These are phyloP conservation scores for Mamestra configurata DNA, from an alignment of 1,140 invertebrate genomes.

Conservation along the genomic window DNA sequence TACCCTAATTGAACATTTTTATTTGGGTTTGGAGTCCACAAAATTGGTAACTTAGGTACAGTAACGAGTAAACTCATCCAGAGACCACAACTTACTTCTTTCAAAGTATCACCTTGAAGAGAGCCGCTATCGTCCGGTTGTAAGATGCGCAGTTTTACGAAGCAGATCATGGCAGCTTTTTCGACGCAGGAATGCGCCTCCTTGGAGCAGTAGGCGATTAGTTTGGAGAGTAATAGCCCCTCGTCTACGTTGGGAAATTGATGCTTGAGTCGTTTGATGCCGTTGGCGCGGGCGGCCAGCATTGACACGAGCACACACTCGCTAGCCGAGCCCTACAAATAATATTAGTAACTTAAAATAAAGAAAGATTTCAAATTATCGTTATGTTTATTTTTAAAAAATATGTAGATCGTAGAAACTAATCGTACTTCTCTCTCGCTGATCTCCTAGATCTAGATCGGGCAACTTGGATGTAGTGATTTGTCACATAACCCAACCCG, in stretches of 20 bases:
- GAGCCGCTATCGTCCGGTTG: conserved; percentile 98
- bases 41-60: no score
- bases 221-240: conserved; percentile 96
- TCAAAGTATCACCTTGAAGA: conserved; percentile 95
- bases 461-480: no score
- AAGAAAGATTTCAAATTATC: no score
- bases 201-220: conserved; percentile 98
- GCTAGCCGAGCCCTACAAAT: conserved; percentile 96
- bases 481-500: no score
- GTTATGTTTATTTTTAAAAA: no score
- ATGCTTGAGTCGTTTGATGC: conserved; percentile 96
- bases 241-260: conserved; percentile 97
- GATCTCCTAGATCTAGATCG: no score
- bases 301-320: conserved; percentile 99
- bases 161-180: conserved; percentile 99
- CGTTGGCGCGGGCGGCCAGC: conserved; percentile 97
- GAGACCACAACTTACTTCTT: conserved; percentile 88
- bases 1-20: no score
- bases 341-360: conserved; percentile 29
- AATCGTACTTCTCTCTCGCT: no score
- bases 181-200: conserved; percentile 99
- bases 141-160: conserved; percentile 98
- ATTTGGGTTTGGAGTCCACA: no score
- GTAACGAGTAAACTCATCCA: no score
- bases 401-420: no score